phyloP scores from a whole-genome alignment of 2,888 invertebrate species.

The Pristionchus maxplancki region DNA sequence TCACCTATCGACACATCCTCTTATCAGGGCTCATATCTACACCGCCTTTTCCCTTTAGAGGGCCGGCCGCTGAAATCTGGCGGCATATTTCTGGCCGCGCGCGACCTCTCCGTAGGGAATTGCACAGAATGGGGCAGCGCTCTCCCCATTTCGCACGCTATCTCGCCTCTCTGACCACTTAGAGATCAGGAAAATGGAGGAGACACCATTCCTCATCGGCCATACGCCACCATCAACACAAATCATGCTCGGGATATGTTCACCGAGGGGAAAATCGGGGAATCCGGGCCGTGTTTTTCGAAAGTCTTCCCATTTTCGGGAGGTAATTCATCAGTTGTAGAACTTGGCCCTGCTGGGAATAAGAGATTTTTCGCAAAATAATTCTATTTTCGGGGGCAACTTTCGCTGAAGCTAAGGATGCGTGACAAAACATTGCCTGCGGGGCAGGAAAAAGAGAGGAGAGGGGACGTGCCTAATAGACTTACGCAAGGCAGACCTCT shows the following conservation, averaged over 20 bases:
- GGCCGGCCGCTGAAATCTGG: background rate
- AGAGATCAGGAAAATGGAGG: no score
- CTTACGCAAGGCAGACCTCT: background rate
- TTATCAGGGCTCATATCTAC: no score
- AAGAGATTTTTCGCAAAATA: no score
- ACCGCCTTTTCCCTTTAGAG: background rate
- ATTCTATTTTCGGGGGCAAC: no score
- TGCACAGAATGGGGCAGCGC: no score
- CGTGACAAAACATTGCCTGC: background rate
- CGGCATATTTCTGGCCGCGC: conserved; percentile 18
- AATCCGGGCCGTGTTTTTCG: background rate
- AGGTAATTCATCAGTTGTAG: background rate
- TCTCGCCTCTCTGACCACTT: no score
- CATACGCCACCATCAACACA: background rate
- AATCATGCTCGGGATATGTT: conserved; percentile 20
- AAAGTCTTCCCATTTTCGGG: background rate
- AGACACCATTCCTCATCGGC: no score
- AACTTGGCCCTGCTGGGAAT: no score
- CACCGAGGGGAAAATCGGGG: background rate
- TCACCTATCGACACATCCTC: background rate
- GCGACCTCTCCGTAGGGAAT: background rate
- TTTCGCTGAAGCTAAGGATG: background rate
- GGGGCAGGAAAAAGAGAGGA: background rate
- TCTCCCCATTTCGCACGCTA: no score
- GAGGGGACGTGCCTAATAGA: conserved; percentile 9